Conservation (phyloP, 2,113 vertebrate genomes). For the Onychostoma macrolepis region DNA sequence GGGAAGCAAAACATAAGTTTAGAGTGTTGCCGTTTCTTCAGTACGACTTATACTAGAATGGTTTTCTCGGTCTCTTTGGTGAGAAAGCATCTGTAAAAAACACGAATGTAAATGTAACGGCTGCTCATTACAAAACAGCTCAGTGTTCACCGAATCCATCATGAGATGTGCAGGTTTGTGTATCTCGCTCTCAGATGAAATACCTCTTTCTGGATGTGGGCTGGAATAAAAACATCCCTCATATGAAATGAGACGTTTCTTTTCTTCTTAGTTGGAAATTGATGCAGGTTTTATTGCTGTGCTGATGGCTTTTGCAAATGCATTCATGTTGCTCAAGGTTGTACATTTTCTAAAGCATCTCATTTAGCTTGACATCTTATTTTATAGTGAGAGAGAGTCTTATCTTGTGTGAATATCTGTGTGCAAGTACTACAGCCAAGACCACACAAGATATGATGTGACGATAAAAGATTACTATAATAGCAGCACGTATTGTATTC, state of each 20-base stretch:
- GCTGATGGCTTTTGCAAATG: conserved; percentile 21
- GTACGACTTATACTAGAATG: neutral
- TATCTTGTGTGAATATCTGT: neutral
- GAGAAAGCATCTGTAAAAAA: neutral
- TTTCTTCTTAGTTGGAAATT: conserved; percentile 16
- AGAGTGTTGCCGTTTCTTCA: neutral
- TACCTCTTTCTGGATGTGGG: conserved; percentile 12
- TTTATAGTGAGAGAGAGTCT: neutral
- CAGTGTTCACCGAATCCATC: neutral
- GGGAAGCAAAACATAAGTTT: conserved; percentile 1
- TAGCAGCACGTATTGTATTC: neutral
- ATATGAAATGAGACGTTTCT: neutral
- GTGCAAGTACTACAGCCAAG: neutral
- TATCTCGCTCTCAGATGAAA: neutral
- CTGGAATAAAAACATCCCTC: neutral
- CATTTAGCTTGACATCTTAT: neutral
- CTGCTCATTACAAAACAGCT: conserved; percentile 20
- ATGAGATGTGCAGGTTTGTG: neutral
- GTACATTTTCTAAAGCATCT: conserved; percentile 10
- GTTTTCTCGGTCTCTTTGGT: neutral
- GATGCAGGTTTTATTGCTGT: neutral
- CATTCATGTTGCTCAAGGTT: conserved; percentile 8
- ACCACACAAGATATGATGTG: neutral
- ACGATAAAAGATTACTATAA: neutral
- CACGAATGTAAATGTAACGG: neutral